phyloP scores from a whole-genome alignment of 2,113 vertebrate genomes.

The Dissostichus mawsoni region DNA sequence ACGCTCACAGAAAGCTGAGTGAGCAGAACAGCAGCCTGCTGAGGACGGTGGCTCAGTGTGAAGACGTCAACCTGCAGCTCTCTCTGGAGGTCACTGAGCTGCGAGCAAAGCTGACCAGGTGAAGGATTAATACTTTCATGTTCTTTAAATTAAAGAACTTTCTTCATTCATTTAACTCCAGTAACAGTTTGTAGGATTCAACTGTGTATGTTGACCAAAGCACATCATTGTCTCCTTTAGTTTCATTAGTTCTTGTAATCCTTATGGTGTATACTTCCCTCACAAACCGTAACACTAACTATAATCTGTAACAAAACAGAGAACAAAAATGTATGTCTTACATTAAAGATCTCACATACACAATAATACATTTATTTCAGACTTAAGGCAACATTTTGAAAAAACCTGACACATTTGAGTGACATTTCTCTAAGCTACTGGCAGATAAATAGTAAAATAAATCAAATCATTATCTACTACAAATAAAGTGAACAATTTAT shows the following conservation, averaged over 20 bases:
- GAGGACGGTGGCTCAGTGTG: constrained; percentile 79
- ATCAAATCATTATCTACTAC: neutral
- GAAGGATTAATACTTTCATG: constrained; percentile 7
- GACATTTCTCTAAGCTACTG: neutral
- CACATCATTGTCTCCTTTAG: neutral
- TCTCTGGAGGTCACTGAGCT: constrained; percentile 81
- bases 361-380: too few relatives aligned
- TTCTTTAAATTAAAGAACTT: too few relatives aligned
- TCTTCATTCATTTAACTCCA: neutral
- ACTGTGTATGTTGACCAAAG: neutral
- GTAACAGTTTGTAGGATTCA: neutral
- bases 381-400: neutral
- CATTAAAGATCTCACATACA: neutral
- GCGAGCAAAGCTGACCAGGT: constrained; percentile 81
- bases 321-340: neutral
- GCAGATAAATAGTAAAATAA: too few relatives aligned
- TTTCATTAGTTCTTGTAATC: neutral
- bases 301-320: neutral
- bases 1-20: constrained; percentile 73
- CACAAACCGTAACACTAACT: neutral
- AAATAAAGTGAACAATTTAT: neutral
- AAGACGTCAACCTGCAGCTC: constrained; percentile 84
- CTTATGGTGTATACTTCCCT: neutral
- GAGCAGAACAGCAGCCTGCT: constrained; percentile 82
- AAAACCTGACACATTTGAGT: neutral